These are phyloP conservation scores for Patella depressa DNA, from an alignment of 2,888 invertebrate genomes.

Conservation along the genomic window DNA sequence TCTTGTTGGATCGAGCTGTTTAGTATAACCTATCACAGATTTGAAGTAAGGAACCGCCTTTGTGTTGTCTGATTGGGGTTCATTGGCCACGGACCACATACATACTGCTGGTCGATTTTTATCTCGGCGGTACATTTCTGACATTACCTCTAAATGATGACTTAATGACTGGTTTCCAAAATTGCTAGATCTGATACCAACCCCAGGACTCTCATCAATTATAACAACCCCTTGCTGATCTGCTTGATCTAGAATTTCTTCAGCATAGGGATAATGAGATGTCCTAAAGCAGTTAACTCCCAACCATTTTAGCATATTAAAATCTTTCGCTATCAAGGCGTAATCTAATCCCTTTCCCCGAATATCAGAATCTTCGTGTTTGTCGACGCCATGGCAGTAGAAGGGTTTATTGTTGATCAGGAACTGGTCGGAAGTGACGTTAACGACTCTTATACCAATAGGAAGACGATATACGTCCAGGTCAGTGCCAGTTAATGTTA, in stretches of 20 bases:
- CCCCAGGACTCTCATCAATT: slow-evolving; percentile 94
- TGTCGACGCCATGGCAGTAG: slow-evolving; percentile 93
- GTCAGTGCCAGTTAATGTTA: slow-evolving; percentile 17
- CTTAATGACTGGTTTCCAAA: slow-evolving; percentile 75
- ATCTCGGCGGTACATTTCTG: slow-evolving; percentile 87
- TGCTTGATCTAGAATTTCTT: slow-evolving; percentile 94
- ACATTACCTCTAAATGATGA: slow-evolving; percentile 88
- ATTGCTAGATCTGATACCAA: slow-evolving; percentile 77
- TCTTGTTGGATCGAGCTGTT: slow-evolving; percentile 81
- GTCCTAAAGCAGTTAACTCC: slow-evolving; percentile 95
- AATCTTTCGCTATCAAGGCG: slow-evolving; percentile 89
- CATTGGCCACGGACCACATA: slow-evolving; percentile 98
- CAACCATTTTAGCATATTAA: slow-evolving; percentile 94
- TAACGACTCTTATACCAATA: slow-evolving; percentile 89
- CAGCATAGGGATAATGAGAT: slow-evolving; percentile 97
- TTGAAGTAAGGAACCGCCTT: slow-evolving; percentile 85
- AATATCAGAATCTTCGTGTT: slow-evolving; percentile 94
- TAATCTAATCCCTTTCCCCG: slow-evolving; percentile 94
- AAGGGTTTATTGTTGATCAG: slow-evolving; percentile 86
- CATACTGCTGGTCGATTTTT: slow-evolving; percentile 95
- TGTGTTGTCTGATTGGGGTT: slow-evolving; percentile 82
- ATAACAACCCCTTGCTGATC: slow-evolving; percentile 94
- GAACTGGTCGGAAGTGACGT: slow-evolving; percentile 81
- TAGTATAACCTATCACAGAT: slow-evolving; percentile 83
- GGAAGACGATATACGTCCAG: slow-evolving; percentile 86